Evolutionary conservation across 2,113 vertebrate species (phyloP).

Genomic region (Jacana jacana): DNA sequence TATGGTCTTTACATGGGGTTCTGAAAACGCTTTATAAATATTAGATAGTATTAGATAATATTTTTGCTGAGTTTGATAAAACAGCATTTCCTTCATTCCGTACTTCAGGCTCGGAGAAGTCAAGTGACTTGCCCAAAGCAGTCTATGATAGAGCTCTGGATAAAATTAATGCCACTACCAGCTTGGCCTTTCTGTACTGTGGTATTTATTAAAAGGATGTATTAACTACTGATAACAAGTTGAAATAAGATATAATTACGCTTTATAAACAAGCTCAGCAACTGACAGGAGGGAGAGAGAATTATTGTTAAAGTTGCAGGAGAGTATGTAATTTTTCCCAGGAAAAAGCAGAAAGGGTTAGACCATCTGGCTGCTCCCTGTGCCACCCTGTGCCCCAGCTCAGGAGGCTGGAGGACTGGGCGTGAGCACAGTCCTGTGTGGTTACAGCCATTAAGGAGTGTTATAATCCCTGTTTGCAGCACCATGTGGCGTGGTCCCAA

Average conservation of each 20-base stretch:
- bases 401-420: no score
- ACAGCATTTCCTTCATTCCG: neutral
- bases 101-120: neutral
- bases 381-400: neutral
- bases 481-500: neutral
- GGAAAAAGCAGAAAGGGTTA: neutral
- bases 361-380: neutral
- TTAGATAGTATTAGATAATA: neutral
- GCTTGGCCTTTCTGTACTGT: neutral
- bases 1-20: neutral
- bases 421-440: neutral
- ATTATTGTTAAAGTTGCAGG: neutral
- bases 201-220: neutral
- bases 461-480: neutral
- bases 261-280: constrained; percentile 7
- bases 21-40: constrained; percentile 32
- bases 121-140: neutral
- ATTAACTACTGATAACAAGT: neutral
- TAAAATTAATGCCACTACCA: neutral
- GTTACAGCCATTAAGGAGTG: neutral
- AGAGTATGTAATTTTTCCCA: neutral
- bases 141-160: neutral
- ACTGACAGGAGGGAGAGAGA: neutral
- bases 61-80: neutral
- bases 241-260: neutral